phyloP scores from a whole-genome alignment of 2,797 vertebrate species.

The Iguana delicatissima region DNA sequence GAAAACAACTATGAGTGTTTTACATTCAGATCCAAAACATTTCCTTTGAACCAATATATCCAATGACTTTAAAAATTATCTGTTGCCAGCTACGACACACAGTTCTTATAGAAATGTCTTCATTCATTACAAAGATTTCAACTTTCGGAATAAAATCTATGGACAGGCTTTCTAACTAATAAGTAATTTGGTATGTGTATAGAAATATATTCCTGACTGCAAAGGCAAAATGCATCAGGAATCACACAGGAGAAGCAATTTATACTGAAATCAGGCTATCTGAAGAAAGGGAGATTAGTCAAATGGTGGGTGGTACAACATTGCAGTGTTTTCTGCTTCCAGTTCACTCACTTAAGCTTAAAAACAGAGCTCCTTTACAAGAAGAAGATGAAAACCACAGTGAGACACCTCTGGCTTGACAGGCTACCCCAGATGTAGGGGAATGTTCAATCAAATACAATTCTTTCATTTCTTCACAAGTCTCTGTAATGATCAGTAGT shows the following conservation, averaged over 20 bases:
- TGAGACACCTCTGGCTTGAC: neutral
- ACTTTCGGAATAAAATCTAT: neutral
- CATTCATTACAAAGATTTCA: neutral
- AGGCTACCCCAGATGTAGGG: neutral
- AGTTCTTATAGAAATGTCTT: neutral
- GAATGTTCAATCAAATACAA: no score
- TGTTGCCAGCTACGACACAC: neutral
- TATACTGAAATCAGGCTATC: constrained; percentile 13
- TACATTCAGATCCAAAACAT: constrained; percentile 3
- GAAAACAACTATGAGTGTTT: fast-evolving
- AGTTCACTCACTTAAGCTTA: neutral
- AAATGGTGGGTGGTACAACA: neutral
- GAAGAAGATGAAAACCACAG: neutral
- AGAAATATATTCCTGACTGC: neutral
- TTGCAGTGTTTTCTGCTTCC: neutral
- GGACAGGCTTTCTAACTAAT: neutral
- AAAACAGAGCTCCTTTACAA: neutral
- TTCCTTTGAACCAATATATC: neutral
- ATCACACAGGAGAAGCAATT: neutral
- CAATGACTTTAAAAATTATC: neutral
- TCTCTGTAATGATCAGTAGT: no score
- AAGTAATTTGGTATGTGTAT: neutral
- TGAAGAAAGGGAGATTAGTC: neutral
- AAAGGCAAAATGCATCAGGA: constrained; percentile 9
- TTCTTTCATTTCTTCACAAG: no score